Evolutionary conservation across 2,888 invertebrate species (phyloP).

Genomic region (Tryphoninae sp.): DNA sequence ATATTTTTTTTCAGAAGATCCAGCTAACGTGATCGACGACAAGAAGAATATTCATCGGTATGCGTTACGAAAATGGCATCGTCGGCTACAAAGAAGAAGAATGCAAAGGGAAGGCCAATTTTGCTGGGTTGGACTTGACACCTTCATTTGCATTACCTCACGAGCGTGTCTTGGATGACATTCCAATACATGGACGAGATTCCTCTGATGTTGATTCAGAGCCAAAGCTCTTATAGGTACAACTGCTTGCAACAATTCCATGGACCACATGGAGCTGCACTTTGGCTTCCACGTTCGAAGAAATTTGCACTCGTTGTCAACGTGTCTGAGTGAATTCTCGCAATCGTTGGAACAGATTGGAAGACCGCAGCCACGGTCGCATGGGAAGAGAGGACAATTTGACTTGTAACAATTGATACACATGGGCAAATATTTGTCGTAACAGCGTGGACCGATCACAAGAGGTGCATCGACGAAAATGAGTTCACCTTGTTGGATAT

Average conservation of each 20-base stretch:
- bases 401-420: slow-evolving; percentile 86
- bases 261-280: slow-evolving; percentile 76
- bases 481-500: slow-evolving; percentile 86
- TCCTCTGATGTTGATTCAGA: slow-evolving; percentile 81
- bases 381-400: slow-evolving; percentile 80
- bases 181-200: slow-evolving; percentile 83
- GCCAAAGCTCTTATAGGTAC: slow-evolving; percentile 81
- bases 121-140: neutral
- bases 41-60: neutral
- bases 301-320: slow-evolving; percentile 85
- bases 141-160: slow-evolving; percentile 79
- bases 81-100: neutral
- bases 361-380: slow-evolving; percentile 86
- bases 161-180: slow-evolving; percentile 84
- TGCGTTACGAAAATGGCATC: neutral
- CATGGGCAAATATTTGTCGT: slow-evolving; percentile 82
- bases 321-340: slow-evolving; percentile 84
- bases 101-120: neutral
- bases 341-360: slow-evolving; percentile 87
- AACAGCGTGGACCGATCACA: slow-evolving; percentile 86
- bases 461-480: slow-evolving; percentile 88
- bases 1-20: slow-evolving; percentile 82
- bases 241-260: slow-evolving; percentile 79
- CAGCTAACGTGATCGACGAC: slow-evolving; percentile 72
- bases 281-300: slow-evolving; percentile 84